Base-by-base conservation (phyloP, 2,888 invertebrate species). In the Agrypnus murinus region DNA sequence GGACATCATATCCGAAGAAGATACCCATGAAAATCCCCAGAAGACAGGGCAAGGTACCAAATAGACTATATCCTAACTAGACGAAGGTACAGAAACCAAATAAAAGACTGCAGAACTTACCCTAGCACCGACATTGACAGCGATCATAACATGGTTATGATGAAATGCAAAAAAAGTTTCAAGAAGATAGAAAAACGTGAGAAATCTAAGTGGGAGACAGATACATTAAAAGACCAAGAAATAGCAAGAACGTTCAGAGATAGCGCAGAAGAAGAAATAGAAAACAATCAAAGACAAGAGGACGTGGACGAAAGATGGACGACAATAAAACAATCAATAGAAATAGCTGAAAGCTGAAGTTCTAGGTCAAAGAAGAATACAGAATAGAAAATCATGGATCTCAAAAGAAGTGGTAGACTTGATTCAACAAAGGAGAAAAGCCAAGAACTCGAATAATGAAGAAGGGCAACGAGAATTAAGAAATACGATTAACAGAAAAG, bases 111-210 rank as follows among this genome's bases (percentile, higher is more conserved):
- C n/a, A 38, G 38, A n/a, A 10, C 38, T 38, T 38, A 38, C 38
- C 38, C 38, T 38, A n/a, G 38, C 38, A n/a, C n/a, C 6, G 38
- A 38, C 38, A 38, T 38, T 10, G 38, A 38, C 38, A 38, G 38
- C n/a, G n/a, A n/a, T n/a, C n/a, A n/a, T n/a, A n/a, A n/a, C n/a
- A n/a, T n/a, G n/a, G n/a, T n/a, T n/a, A 8, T 38, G 38, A 38
- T 38, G 38, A 38, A 38, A 8, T 38, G 38, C n/a, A 38, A n/a
- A 38, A n/a, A 10, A 38, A 38, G n/a, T 38, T 38, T 38, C n/a
- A 38, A 38, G 38, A 38, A 38, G 38, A 38, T n/a, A 38, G 38
- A 38, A 9, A 38, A 38, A 38, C 6, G 38, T 6, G 38, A 38
- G 3, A 38, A 38, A 6, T 3, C 6, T n/a, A 38, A 38, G 38